Evolutionary conservation across 2,797 vertebrate species (phyloP).

Genomic region (Lutjanus argentimaculatus): DNA sequence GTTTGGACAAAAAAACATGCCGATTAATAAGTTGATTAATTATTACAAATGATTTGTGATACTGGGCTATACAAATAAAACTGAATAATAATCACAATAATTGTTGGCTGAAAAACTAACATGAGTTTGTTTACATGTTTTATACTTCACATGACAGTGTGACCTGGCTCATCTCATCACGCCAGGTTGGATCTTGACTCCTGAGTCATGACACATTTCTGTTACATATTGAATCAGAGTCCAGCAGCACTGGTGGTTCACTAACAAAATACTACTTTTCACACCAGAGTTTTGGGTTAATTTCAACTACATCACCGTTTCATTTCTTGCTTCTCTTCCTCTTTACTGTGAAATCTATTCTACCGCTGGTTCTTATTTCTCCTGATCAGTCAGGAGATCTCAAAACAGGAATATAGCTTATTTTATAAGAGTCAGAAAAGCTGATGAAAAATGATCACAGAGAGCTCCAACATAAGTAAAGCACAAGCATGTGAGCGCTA

Average conservation of each 20-base stretch:
- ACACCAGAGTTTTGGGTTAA: not conserved
- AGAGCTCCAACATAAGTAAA: constrained; percentile 7
- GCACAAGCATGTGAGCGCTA: constrained; percentile 54
- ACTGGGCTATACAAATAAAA: no score
- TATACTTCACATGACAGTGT: constrained; percentile 6
- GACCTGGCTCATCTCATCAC: constrained; percentile 1
- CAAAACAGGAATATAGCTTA: not conserved
- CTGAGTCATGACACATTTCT: constrained; percentile 29
- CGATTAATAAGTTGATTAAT: no score
- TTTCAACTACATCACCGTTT: not conserved
- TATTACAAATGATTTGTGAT: no score
- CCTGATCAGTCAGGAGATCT: not conserved
- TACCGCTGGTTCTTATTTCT: not conserved
- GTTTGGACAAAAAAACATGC: no score
- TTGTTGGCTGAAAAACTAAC: not conserved
- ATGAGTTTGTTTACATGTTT: not conserved
- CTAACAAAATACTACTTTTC: not conserved
- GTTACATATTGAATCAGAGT: constrained; percentile 39
- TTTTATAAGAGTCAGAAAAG: not conserved
- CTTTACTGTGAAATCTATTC: not conserved
- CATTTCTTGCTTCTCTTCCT: no score
- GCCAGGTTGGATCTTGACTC: constrained; percentile 21
- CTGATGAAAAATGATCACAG: constrained; percentile 8
- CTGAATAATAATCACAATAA: not conserved
- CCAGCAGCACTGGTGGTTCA: not conserved